A percentile compares a stretch with the other conserved stretches of the same genome.
Evolutionary conservation across 2,888 invertebrate genomes (phyloP).

Genomic region (Aspidapion aeneum): DNA sequence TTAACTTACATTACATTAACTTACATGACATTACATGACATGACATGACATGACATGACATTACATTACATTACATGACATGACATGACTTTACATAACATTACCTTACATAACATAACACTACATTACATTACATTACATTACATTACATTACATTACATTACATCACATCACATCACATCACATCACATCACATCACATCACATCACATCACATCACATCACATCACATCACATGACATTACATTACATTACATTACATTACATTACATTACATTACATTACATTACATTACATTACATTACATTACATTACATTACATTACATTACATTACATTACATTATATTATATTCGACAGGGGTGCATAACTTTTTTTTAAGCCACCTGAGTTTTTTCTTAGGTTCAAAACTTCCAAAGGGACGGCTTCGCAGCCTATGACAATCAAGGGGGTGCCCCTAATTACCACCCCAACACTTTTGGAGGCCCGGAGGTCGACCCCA

Average conservation of each 20-base stretch:
- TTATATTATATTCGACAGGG: not conserved
- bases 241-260: constrained; percentile 30
- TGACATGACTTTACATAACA: not conserved
- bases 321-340: constrained; percentile 2
- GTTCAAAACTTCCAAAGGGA: constrained; percentile 82
- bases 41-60: no score
- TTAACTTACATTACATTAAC: no score
- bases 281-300: constrained; percentile 1
- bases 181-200: constrained; percentile 2
- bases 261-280: constrained; percentile 4
- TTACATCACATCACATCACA: not conserved
- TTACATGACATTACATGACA: no score
- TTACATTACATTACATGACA: not conserved
- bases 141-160: not conserved
- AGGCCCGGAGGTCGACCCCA: constrained; percentile 70
- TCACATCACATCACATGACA: constrained; percentile 2
- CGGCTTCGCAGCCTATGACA: constrained; percentile 70
- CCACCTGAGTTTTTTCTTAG: constrained; percentile 46
- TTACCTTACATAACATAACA: not conserved
- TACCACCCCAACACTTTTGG: constrained; percentile 93
- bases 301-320: constrained; percentile 1
- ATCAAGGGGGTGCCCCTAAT: constrained; percentile 85
- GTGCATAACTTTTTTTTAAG: not conserved
- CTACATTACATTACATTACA: not conserved
- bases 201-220: not conserved